phyloP scores from a whole-genome alignment of 2,113 vertebrate species.

The Cavia porcellus region DNA sequence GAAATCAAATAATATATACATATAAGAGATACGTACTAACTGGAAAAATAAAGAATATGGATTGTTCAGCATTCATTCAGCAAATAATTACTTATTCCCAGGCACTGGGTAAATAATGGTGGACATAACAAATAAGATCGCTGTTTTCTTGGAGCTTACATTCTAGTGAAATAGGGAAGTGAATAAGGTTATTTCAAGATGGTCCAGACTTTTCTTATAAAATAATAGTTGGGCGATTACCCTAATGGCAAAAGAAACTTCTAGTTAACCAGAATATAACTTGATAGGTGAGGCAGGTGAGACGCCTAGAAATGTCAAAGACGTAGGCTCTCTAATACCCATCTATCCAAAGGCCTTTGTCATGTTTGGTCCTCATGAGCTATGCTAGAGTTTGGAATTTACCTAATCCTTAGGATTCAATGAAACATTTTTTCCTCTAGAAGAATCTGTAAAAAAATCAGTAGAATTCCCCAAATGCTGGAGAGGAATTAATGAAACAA shows the following conservation, averaged over 20 bases:
- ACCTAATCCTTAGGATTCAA: constrained; percentile 31
- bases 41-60: constrained; percentile 17
- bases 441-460: constrained; percentile 55
- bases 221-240: neutral
- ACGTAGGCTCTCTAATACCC: neutral
- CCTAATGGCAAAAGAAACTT: constrained; percentile 46
- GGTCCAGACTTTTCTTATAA: constrained; percentile 6
- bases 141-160: neutral
- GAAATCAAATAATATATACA: neutral
- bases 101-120: neutral
- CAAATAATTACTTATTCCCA: constrained; percentile 38
- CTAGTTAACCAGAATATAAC: neutral
- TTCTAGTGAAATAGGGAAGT: constrained; percentile 37
- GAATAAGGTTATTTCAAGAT: constrained; percentile 56
- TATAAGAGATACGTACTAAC: constrained; percentile 25
- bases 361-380: neutral
- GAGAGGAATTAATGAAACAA: constrained; percentile 34
- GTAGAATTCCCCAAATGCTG: constrained; percentile 8
- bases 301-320: neutral
- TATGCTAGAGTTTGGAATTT: constrained; percentile 28
- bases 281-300: neutral
- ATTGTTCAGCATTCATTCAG: constrained; percentile 50
- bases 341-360: neutral
- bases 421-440: constrained; percentile 31
- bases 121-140: neutral